Base-by-base conservation (phyloP, 2,113 vertebrate species). In the Onychostoma macrolepis region DNA sequence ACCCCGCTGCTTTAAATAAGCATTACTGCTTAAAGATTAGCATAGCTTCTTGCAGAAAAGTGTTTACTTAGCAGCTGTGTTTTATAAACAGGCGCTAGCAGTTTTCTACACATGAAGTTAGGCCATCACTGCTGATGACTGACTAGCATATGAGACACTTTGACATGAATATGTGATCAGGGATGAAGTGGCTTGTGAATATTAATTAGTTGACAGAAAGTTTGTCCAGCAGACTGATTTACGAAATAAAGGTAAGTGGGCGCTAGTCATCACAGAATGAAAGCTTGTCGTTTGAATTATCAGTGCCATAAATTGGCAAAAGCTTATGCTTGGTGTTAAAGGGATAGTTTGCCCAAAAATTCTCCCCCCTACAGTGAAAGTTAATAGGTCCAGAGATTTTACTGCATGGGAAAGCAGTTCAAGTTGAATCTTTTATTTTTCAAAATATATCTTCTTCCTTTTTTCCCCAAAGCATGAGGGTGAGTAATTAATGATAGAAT, bases 1-100 rank as follows among this genome's bases (percentile, higher is more conserved):
- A 76, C 67, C 72, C 78, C 36, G 38, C 3, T 75, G 67, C 84
- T 87, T 87, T 85, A 89, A 85, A 87, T 87, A 87, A 87, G 38
- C 85, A 84, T 65, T 78, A 38, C 86, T 80, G 72, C 69, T 85
- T 76, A 85, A 74, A 79, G 71, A 72, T 74, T 53, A 7, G 50
- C 50, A 53, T 53, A 48, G 61, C 48, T 56, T 82, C 10, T 65
- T 82, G 41, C 21, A 53, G 71, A 56, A 75, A 79, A 78, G 15
- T 28, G 53, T 41, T 85, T 43, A 26, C 69, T 63, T 71, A 30
- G 43, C 15, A 2, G 33, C 80, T 69, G 24, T 58, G 5, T 58
- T 87, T 87, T 80, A 86, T 58, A 36, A 41, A 28, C 36, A 43
- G 78, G 9, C 19, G 3, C 33, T 9, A 12, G 71, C 28, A 21